Conservation (phyloP, 2,797 vertebrate genomes). For the Microtus agrestis region DNA sequence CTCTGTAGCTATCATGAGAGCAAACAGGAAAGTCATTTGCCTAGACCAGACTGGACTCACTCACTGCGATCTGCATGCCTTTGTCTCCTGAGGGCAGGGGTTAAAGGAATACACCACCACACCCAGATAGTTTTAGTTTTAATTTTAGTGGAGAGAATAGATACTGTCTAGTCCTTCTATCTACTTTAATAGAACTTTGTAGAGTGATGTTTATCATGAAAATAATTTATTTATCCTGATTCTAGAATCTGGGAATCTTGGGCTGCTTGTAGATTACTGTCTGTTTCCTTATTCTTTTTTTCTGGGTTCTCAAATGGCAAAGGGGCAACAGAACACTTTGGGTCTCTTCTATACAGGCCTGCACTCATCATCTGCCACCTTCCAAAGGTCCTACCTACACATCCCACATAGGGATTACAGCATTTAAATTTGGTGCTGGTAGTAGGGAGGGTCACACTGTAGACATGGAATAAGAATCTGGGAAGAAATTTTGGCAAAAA, state of each 20-base stretch:
- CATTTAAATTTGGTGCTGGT: background rate
- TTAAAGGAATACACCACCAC: background rate
- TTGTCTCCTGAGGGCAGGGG: background rate
- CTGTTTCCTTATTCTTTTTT: background rate
- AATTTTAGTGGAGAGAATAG: slow-evolving; percentile 11
- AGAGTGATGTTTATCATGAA: background rate
- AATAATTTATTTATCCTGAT: background rate
- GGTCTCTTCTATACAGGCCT: background rate
- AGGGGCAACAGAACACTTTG: background rate
- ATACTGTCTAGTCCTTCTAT: background rate
- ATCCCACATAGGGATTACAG: background rate
- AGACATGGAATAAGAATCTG: slow-evolving; percentile 11
- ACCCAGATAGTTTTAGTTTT: background rate
- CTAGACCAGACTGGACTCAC: background rate
- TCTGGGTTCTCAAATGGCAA: background rate
- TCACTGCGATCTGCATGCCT: background rate
- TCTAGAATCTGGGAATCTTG: background rate
- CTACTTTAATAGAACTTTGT: background rate
- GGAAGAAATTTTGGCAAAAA: slow-evolving; percentile 37
- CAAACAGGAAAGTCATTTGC: background rate
- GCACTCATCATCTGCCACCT: background rate
- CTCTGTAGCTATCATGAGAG: background rate
- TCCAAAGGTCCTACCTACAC: background rate
- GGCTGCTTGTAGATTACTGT: background rate
- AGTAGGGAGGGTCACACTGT: background rate